These are phyloP conservation scores for Nomada fabriciana DNA, from an alignment of 2,888 invertebrate genomes.

Conservation along the genomic window DNA sequence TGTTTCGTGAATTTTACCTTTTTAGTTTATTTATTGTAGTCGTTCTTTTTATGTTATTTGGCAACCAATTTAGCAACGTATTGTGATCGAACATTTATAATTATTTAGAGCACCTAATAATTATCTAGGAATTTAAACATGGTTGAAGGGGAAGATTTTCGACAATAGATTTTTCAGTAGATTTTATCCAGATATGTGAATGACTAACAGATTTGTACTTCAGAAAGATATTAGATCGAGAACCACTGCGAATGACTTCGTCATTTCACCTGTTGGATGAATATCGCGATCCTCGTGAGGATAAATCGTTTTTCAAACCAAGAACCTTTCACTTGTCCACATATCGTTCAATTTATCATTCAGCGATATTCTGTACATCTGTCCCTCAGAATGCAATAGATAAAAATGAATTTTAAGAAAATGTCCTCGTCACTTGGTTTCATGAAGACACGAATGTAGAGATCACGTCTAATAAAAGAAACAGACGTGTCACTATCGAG, in stretches of 20 bases:
- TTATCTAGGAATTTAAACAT: too few species aligned
- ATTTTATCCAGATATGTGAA: not conserved
- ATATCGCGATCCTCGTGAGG: conserved; percentile 18
- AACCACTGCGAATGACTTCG: conserved; percentile 37
- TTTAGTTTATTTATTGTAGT: too few species aligned
- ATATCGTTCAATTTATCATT: conserved; percentile 48
- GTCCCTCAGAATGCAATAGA: conserved; percentile 29
- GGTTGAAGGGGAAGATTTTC: too few species aligned
- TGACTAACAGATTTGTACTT: not conserved
- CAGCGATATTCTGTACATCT: not conserved
- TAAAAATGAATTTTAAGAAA: conserved; percentile 4
- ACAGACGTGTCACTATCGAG: not conserved
- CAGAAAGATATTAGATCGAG: not conserved
- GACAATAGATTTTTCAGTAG: too few species aligned
- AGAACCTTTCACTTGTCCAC: conserved; percentile 29
- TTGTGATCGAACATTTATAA: too few species aligned
- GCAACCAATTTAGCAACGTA: too few species aligned
- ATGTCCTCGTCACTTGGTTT: not conserved
- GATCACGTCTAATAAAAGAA: not conserved
- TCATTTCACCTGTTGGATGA: conserved; percentile 41
- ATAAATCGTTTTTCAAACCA: conserved; percentile 38
- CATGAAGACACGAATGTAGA: not conserved
- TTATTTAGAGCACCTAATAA: too few species aligned
- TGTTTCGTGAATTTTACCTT: not conserved
- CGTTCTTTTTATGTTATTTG: too few species aligned